Evolutionary conservation across 2,888 invertebrate species (phyloP).

Genomic region (Sarcophaga variegata): DNA sequence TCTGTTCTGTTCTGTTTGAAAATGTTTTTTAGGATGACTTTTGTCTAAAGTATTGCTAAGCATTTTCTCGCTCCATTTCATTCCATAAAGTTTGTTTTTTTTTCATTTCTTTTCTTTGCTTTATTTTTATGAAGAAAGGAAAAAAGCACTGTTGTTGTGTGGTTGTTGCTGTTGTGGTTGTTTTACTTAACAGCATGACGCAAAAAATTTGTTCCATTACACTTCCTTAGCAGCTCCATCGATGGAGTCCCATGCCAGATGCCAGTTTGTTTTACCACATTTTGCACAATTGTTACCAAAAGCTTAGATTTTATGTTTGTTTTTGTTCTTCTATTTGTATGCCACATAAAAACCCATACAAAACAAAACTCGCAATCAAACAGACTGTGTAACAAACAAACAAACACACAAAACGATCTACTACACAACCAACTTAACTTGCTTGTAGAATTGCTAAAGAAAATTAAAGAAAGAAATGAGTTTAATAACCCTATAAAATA

Average conservation of each 20-base stretch:
- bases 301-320: conserved; percentile 16
- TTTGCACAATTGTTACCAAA: conserved; percentile 60
- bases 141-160: background rate
- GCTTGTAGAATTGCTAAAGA: background rate
- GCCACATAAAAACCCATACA: background rate
- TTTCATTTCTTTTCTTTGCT: conserved; percentile 3
- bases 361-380: conserved; percentile 9
- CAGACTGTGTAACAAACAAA: conserved; percentile 36
- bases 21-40: conserved; percentile 47
- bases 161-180: conserved; percentile 21
- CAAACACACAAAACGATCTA: conserved; percentile 18
- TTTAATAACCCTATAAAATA: conserved; percentile 69
- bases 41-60: conserved; percentile 59
- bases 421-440: conserved; percentile 10
- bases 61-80: conserved; percentile 71
- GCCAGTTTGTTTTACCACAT: conserved; percentile 65
- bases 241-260: conserved; percentile 50
- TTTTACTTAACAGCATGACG: conserved; percentile 57
- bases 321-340: conserved; percentile 39
- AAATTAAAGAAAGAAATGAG: conserved; percentile 44
- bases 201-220: conserved; percentile 69
- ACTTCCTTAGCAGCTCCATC: conserved; percentile 58
- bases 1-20: conserved; percentile 11
- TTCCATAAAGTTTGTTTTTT: conserved; percentile 32
- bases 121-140: background rate